Evolutionary conservation across 2,113 vertebrate genomes (phyloP), one percentile per base, ranked within the genome.

Genomic region (Tichodroma muraria): DNA sequence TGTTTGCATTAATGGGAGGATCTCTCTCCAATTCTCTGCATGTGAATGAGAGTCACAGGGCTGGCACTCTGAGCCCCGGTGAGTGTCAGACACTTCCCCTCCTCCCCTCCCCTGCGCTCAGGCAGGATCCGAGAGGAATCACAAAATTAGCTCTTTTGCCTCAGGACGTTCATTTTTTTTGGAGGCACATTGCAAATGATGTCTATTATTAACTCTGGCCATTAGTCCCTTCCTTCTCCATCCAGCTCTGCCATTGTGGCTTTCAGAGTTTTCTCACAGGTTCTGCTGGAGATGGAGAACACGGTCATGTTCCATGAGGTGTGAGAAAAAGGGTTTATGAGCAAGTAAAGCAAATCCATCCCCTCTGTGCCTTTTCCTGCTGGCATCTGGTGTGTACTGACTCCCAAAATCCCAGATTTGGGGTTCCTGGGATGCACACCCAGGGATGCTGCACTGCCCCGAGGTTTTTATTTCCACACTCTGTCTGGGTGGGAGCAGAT

Each of bases 1-100:
- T 89, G 82, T 75, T 79, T 95, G 91, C 80, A 71, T 95, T 93
- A 85, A 93, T 64, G 82, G 95, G 75, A 93, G 54, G 71, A 92
- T 80, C 68, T 88, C 76, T 93, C 90, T 93, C 85, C 56, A 88
- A 77, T 91, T 96, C 89, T 81, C 87, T 95, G 93, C 84, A 59
- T 80, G 77, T 82, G 80, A 94, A 91, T 70, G 81, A 94, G 89
- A 79, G 77, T 44, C 91, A 53, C 53, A 69, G 2, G 50, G 11
- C 75, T 84, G 7, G 1, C 37, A 9, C 56, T 7, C 42, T 1
- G 15, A 94, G 88, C 78, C 53, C 3, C 1, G 40, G 63, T 2
- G 4, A 81, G n/a, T 31, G 1, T 5, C n/a, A 73, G 94, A 50
- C 59, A 14, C 33, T 56, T 96, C 87, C 68, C 81, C 77, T 83